A percentile compares a stretch with the other conserved stretches of the same genome.
Evolutionary conservation across 2,113 vertebrate genomes (phyloP).

Genomic region (Thalassarche chlororhynchos): DNA sequence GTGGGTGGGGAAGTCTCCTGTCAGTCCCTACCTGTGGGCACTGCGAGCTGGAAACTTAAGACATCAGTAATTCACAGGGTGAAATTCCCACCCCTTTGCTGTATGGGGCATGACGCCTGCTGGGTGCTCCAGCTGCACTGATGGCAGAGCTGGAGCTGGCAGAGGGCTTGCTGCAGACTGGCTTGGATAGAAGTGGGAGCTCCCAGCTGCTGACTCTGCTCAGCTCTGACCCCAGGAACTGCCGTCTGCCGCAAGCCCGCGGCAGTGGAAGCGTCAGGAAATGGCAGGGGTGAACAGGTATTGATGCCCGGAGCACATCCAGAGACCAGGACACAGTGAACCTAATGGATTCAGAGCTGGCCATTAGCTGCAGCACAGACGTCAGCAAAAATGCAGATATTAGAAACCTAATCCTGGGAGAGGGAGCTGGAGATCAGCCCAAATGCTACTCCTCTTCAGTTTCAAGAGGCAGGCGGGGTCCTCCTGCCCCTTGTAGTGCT

Average conservation of each 20-base stretch:
- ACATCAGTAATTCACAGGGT: neutral
- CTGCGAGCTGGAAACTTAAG: neutral
- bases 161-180: neutral
- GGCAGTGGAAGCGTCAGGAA: neutral
- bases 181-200: neutral
- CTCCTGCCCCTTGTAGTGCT: neutral
- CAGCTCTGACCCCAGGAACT: neutral
- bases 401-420: neutral
- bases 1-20: neutral
- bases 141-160: neutral
- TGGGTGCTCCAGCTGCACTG: neutral
- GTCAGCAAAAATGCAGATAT: conserved; percentile 36
- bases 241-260: rapidly evolving
- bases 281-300: neutral
- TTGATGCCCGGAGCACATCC: neutral
- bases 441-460: neutral
- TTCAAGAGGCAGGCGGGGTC: neutral
- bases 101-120: neutral
- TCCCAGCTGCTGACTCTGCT: neutral
- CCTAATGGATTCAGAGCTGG: conserved; percentile 9
- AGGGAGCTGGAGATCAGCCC: neutral
- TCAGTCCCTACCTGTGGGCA: neutral
- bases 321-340: neutral
- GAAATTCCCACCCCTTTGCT: neutral
- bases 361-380: conserved; percentile 19